Base-by-base conservation (phyloP, 1,140 invertebrate species). In the Micrasema minimum region DNA sequence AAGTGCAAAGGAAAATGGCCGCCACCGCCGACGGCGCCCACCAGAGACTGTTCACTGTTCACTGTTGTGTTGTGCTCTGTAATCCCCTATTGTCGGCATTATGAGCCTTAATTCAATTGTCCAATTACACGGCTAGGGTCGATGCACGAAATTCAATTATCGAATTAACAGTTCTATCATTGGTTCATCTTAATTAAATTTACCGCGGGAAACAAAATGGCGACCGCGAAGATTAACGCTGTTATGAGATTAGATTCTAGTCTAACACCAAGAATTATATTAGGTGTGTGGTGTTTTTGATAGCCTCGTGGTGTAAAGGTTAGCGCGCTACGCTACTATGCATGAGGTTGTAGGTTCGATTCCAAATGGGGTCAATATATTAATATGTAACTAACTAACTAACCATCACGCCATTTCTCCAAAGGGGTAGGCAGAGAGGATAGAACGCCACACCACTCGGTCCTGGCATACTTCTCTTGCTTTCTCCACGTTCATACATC, bases 71-170 rank as follows among this genome's bases (percentile, higher is more conserved):
- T 38, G 26, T 31, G 16, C 3, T 48, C 16, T 45, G n/a, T 64
- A 64, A 64, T 64, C 26, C 22, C 59, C 59, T 9, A 31, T 64
- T 46, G 59, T 23, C 59, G 72, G 69, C 72, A 74, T 74, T 68
- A 71, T 70, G 64, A 48, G 66, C 74, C 74, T 66, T 75, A 75
- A 75, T 75, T 75, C 61, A 75, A 75, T 75, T 75, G 74, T 75
- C 74, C 74, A 75, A 75, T 75, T 75, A 75, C 64, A 66, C 20
- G 50, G 59, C 62, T 41, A 46, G 59, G 74, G 70, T 72, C 74
- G 74, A 66, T 75, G 74, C 59, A 61, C 74, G 62, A 75, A 75
- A 75, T 75, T 75, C 59, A 75, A 75, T 75, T 75, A 75, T 75
- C 70, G 67, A 75, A 75, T 75, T 75, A 75, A 72, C 70, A 75